Percentiles rank a stretch among this genome's conserved stretches.
Evolutionary conservation across 2,797 vertebrate genomes (phyloP).

Genomic region (Melopsittacus undulatus): DNA sequence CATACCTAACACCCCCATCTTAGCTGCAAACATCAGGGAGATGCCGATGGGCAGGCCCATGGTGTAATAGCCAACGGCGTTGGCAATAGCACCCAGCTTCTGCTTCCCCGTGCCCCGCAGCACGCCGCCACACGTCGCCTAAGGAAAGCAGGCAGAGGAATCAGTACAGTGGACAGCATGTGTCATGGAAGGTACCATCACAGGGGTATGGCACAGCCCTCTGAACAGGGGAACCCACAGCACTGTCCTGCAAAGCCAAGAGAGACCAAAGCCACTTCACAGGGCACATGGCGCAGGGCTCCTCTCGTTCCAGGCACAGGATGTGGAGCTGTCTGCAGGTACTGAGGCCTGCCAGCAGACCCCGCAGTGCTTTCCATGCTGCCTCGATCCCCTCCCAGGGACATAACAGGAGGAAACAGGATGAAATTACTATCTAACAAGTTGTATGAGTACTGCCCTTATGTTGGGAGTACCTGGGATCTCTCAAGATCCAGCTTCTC

Average conservation of each 20-base stretch:
- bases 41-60: conserved; percentile 86
- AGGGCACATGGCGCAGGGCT: rapidly evolving
- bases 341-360: background rate
- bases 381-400: background rate
- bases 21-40: conserved; percentile 87
- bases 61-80: conserved; percentile 83
- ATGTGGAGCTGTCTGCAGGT: background rate
- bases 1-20: conserved; percentile 86
- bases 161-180: rapidly evolving
- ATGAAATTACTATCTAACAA: background rate
- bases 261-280: background rate
- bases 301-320: rapidly evolving
- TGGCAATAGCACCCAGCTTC: conserved; percentile 85
- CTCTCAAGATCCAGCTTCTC: background rate
- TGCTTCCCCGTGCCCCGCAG: conserved; percentile 88
- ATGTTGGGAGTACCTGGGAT: background rate
- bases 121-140: conserved; percentile 80
- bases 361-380: background rate
- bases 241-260: background rate
- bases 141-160: background rate
- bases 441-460: background rate
- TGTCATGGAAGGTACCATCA: background rate
- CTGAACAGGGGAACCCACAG: background rate
- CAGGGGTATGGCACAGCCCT: background rate
- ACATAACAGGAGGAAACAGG: background rate